Conservation (phyloP, 1,140 invertebrate genomes). For the Aphelinus atriplicis region DNA sequence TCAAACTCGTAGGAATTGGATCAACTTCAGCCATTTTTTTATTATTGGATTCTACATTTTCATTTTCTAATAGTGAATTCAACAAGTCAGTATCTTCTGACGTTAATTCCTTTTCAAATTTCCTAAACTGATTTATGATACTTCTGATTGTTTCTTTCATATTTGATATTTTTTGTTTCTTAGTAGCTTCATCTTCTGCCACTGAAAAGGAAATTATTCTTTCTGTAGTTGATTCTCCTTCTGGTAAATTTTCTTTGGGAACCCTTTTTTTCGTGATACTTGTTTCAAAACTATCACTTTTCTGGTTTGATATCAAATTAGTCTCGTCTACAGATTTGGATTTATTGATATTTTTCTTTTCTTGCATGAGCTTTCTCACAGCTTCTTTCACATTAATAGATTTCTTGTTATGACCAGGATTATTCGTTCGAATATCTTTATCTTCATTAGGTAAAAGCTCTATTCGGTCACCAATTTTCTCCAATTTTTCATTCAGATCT, state of each 20-base stretch:
- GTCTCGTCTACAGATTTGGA: not conserved
- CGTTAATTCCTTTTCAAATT: conserved; percentile 60
- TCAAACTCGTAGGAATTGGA: too few species aligned
- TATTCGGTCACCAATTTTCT: too few species aligned
- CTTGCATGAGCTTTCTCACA: conserved; percentile 1
- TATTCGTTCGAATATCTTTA: too few species aligned
- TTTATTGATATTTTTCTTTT: not conserved
- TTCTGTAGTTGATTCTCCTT: not conserved
- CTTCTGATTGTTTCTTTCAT: conserved; percentile 61
- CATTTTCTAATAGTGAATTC: conserved; percentile 41
- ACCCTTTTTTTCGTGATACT: conserved; percentile 1
- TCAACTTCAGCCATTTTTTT: conserved; percentile 16
- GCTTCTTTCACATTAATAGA: conserved; percentile 1
- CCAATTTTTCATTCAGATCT: too few species aligned
- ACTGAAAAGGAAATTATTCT: too few species aligned
- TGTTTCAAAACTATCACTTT: not conserved
- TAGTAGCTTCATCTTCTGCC: conserved; percentile 22
- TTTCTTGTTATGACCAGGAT: conserved; percentile 7
- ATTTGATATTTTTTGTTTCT: conserved; percentile 42
- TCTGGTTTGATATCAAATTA: conserved; percentile 5
- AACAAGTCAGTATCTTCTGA: conserved; percentile 46
- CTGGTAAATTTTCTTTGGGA: not conserved
- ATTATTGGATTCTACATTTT: conserved; percentile 4
- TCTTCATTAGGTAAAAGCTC: too few species aligned
- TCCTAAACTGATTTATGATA: conserved; percentile 62